Base-by-base conservation (phyloP, 1,140 invertebrate species). In the Microvelia longipes region DNA sequence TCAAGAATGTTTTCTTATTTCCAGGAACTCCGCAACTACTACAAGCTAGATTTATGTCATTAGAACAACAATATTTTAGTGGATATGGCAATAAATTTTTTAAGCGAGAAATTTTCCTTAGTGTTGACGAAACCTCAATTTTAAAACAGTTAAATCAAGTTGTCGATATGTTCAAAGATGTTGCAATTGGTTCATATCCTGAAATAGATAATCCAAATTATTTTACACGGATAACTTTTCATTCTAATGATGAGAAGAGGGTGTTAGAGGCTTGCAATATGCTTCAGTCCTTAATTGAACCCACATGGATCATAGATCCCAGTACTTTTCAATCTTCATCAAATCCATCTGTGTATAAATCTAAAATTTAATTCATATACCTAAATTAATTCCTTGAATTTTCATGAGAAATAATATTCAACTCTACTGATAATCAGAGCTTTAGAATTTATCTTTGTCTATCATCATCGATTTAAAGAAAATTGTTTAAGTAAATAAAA, bases 1-100 rank as follows among this genome's bases (percentile, higher is more conserved):
- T 91, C 5, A 76, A 81, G 63, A 93, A 93, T 80, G 89, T 92
- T 1, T 88, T 85, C 73, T 83, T 91, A 65, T 90, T 93, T 75
- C 91, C 91, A 35, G 91, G 91, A 13, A 85, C 91, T 65, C 90
- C 90, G 14, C 77, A 82, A 70, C 85, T 88, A 73, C 78, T 90
- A 64, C 79, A 87, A 74, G 79, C 77, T 67, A 80, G 82, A 19
- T 90, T 91, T 72, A 73, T 74, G 15, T 62, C 72, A 62, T 77
- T 84, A 27, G 70, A 77, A 70, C 71, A 75, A 63, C 26, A 35
- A 28, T 70, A 70, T 75, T 69, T 77, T 77, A 64, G 71, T 70
- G 67, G 73, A 50, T 68, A 63, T 66, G 67, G 67, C n/a, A 29
- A 29, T 35, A 70, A 64, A 62, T 80, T 84, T 74, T 76, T 80